These are phyloP conservation scores for Empidonax alnorum DNA, from an alignment of 2,113 vertebrate species.

Conservation along the genomic window DNA sequence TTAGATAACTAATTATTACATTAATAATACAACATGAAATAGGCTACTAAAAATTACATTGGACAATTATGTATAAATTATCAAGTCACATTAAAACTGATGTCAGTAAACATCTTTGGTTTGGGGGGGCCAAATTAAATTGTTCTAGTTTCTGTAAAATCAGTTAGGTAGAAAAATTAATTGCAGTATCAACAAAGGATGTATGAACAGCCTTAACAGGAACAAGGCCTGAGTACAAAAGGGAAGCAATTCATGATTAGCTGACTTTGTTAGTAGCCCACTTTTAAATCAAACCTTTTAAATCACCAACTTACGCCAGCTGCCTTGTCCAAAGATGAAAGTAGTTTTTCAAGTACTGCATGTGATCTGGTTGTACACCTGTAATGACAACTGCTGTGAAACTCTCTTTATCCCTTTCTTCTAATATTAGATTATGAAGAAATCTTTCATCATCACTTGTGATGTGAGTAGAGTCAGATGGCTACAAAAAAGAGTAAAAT, in stretches of 20 bases:
- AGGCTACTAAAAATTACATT: background rate
- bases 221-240: background rate
- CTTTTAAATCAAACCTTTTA: background rate
- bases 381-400: slow-evolving; percentile 93
- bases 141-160: background rate
- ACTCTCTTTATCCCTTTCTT: slow-evolving; percentile 84
- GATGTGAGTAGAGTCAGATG: slow-evolving; percentile 84
- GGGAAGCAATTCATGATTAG: background rate
- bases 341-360: slow-evolving; percentile 82
- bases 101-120: background rate
- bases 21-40: background rate
- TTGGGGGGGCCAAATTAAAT: background rate
- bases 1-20: background rate
- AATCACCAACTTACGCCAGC: slow-evolving; percentile 83
- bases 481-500: slow-evolving; percentile 74
- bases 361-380: slow-evolving; percentile 80
- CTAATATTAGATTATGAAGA: slow-evolving; percentile 81
- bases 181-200: background rate
- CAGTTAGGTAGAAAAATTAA: background rate
- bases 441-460: slow-evolving; percentile 81
- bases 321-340: slow-evolving; percentile 84
- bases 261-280: background rate
- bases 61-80: background rate
- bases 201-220: background rate
- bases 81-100: background rate